phyloP scores from a whole-genome alignment of 2,113 vertebrate species.

The Egretta garzetta region DNA sequence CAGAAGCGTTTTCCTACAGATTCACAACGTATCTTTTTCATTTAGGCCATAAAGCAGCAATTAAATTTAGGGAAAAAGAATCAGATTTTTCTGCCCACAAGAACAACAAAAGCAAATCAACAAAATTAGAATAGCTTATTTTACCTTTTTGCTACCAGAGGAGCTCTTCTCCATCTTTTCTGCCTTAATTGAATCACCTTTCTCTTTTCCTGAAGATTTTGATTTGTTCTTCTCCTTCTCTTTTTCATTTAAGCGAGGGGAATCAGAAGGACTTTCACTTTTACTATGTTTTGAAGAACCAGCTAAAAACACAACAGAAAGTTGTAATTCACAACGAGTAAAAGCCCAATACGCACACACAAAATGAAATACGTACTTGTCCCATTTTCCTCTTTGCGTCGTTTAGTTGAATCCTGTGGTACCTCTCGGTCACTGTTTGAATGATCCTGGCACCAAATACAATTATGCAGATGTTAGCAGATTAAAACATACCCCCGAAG shows the following conservation, averaged over 20 bases:
- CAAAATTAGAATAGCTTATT: background rate
- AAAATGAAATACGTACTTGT: constrained; percentile 80
- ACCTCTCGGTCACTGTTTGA: constrained; percentile 87
- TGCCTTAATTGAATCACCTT: constrained; percentile 89
- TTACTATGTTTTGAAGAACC: constrained; percentile 92
- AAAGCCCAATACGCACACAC: background rate
- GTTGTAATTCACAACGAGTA: background rate
- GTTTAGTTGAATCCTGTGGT: constrained; percentile 83
- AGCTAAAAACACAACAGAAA: constrained; percentile 53
- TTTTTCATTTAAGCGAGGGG: constrained; percentile 86
- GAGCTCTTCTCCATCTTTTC: constrained; percentile 91
- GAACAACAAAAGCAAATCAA: background rate
- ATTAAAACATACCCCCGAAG: background rate
- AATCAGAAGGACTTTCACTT: constrained; percentile 94
- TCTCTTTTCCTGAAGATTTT: constrained; percentile 97
- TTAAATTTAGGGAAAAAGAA: background rate
- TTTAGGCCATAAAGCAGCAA: background rate
- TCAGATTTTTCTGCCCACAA: background rate
- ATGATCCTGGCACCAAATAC: constrained; percentile 83
- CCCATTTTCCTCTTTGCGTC: constrained; percentile 90
- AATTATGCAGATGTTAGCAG: constrained; percentile 28
- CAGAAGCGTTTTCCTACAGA: background rate
- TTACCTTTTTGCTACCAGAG: constrained; percentile 94
- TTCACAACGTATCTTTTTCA: background rate
- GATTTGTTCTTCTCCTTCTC: constrained; percentile 96